phyloP scores from a whole-genome alignment of 2,888 invertebrate genomes.

The Camponotus fellah region DNA sequence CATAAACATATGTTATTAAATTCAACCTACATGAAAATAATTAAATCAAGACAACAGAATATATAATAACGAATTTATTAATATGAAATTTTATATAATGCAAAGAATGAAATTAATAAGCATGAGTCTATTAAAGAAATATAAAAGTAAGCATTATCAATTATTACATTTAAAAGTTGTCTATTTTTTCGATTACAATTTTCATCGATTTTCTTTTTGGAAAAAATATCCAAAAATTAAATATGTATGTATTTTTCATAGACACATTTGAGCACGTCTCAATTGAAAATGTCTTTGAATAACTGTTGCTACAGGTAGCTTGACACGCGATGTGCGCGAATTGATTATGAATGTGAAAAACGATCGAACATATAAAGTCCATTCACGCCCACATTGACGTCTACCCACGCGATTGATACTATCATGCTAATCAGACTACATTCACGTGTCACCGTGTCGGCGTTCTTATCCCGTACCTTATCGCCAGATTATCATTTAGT shows the following conservation, averaged over 20 bases:
- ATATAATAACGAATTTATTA: conserved; percentile 15
- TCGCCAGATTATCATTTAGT: conserved; percentile 54
- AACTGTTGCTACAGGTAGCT: conserved; percentile 19
- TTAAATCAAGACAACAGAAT: background rate
- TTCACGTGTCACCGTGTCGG: conserved; percentile 36
- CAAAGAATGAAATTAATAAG: background rate
- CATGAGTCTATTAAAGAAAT: background rate
- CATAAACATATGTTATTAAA: background rate
- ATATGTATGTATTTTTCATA: background rate
- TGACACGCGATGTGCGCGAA: conserved; percentile 39
- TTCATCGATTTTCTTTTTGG: background rate
- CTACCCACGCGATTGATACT: conserved; percentile 37
- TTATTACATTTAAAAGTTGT: background rate
- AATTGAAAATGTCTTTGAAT: conserved; percentile 38
- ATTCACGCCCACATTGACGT: conserved; percentile 34
- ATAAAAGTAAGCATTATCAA: background rate
- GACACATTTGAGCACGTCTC: conserved; percentile 23
- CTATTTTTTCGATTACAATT: background rate
- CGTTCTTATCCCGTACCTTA: conserved; percentile 46
- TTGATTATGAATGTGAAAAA: conserved; percentile 48
- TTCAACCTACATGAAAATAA: background rate
- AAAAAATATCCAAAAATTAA: background rate
- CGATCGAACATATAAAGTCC: conserved; percentile 28
- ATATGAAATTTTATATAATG: background rate
- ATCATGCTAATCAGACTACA: conserved; percentile 43